These are phyloP conservation scores for Bombus picipes DNA, from an alignment of 1,140 invertebrate species.

Conservation along the genomic window DNA sequence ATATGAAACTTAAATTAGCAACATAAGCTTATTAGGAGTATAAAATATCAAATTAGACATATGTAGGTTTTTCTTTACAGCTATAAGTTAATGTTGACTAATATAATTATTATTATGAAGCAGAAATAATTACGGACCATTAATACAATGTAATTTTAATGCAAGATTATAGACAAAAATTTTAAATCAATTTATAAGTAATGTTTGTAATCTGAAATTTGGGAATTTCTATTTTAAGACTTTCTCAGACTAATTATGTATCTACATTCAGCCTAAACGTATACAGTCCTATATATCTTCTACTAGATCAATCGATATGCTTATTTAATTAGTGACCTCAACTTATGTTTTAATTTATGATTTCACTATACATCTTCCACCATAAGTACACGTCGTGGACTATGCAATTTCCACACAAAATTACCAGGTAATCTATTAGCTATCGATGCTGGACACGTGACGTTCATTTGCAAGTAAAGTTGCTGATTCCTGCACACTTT, in stretches of 20 bases:
- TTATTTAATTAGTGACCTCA: not conserved
- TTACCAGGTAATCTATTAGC: conserved; percentile 74
- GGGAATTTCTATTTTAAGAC: not conserved
- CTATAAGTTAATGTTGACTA: not conserved
- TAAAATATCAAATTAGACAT: not conserved
- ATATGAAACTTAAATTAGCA: not conserved
- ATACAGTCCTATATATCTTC: too few species aligned
- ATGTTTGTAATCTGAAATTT: not conserved
- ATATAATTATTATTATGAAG: not conserved
- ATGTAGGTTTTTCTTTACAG: not conserved
- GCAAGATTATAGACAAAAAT: too few species aligned
- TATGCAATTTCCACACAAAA: conserved; percentile 74
- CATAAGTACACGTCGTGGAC: conserved; percentile 31
- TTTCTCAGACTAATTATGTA: not conserved
- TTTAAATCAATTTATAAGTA: not conserved
- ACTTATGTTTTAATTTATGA: not conserved
- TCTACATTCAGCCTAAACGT: not conserved
- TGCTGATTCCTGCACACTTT: conserved; percentile 61
- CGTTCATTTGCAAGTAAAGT: conserved; percentile 72
- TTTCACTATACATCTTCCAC: not conserved
- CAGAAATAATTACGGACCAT: not conserved
- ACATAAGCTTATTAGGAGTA: not conserved
- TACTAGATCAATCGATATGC: too few species aligned
- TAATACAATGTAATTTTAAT: not conserved
- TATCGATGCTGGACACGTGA: conserved; percentile 72